phyloP scores from a whole-genome alignment of 2,888 invertebrate genomes.

The Aphidoletes aphidimyza region DNA sequence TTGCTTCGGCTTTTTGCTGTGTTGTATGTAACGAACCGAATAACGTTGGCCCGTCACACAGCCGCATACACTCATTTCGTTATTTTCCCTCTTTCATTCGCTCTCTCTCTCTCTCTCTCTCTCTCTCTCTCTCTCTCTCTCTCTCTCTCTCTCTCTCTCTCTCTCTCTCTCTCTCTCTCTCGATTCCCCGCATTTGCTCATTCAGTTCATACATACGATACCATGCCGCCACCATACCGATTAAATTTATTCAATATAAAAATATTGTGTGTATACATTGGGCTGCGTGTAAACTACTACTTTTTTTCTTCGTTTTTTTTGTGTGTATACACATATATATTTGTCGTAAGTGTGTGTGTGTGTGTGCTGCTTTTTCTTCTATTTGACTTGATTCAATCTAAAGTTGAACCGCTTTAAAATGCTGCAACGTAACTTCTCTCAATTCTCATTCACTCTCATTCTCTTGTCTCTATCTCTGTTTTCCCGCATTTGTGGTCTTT shows the following conservation, averaged over 20 bases:
- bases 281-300: constrained; percentile 16
- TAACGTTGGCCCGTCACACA: no score
- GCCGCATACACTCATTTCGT: background rate
- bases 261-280: constrained; percentile 33
- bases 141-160: no score
- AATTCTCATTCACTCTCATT: background rate
- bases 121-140: no score
- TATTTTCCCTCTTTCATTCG: no score
- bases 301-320: background rate
- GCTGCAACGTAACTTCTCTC: background rate
- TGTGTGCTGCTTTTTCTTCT: background rate
- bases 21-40: background rate
- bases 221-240: constrained; percentile 31
- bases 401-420: background rate
- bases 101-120: no score
- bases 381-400: background rate
- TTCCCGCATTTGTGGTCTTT: background rate
- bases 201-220: constrained; percentile 10
- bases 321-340: no score
- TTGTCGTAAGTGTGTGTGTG: background rate
- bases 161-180: no score
- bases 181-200: constrained; percentile 26
- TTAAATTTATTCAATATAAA: constrained; percentile 36
- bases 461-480: background rate
- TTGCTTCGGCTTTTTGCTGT: background rate